Evolutionary conservation across 2,113 vertebrate species (phyloP), one percentile per base, ranked within the genome.

Genomic region (Theropithecus gelada): DNA sequence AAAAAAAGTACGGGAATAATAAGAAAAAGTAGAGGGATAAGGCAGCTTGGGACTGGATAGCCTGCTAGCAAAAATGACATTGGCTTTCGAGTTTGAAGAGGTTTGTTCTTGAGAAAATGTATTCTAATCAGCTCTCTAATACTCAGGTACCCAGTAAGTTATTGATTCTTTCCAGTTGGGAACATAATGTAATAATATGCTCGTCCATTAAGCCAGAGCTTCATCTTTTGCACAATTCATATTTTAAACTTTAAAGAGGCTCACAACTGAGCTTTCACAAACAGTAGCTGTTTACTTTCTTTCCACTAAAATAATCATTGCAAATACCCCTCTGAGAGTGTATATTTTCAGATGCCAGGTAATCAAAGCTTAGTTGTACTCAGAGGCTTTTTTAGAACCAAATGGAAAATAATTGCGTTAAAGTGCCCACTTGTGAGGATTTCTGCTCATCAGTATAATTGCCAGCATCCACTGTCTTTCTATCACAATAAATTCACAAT

Each of bases 401-500:
- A 98, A 98, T 96, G 86, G 97, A 98, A 98, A 98, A 98, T 97
- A 98, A 98, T 98, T 99, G 68, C 97, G 98, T 98, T 98, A 97
- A 98, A 98, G 95, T 98, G 93, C 83, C 88, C 96, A 98, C 95
- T 98, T 93, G 92, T 97, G 93, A 98, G 96, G 94, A 94, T 97
- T 92, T 97, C 76, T 98, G 85, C 96, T 98, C 90, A 98, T 98
- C 95, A 97, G 84, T 82, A 32, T 98, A 98, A 98, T 98, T 99
- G 97, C 93, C 94, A 96, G 88, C 75, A 98, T 96, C 88, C 88
- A 97, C 57, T 97, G 85, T 98, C 97, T 98, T 98, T 98, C 97
- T 93, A 96, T 87, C 90, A 96, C 96, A 98, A 95, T 98, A 98
- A 98, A 98, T 97, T 98, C 95, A 96, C 96, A 98, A 57, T 96